Evolutionary conservation across 2,113 vertebrate species (phyloP).

Genomic region (Triplophysa siluroides): DNA sequence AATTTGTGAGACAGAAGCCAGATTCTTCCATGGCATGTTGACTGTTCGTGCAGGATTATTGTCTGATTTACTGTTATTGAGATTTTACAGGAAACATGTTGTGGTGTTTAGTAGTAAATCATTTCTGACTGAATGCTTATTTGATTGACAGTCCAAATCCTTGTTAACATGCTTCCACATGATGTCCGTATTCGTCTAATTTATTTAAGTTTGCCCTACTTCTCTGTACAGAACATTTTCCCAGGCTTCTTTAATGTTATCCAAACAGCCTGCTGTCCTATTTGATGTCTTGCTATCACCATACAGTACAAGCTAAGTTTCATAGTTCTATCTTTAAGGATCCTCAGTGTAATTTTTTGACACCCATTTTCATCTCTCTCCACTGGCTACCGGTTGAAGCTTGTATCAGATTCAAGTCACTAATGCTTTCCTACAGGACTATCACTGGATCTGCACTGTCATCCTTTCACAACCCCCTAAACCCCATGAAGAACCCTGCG

Average conservation of each 20-base stretch:
- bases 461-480: too few species aligned
- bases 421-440: too few species aligned
- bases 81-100: not conserved
- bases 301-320: too few species aligned
- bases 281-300: slow-evolving; percentile 9
- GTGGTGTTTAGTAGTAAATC: not conserved
- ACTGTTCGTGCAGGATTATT: not conserved
- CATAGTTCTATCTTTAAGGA: too few species aligned
- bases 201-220: slow-evolving; percentile 14
- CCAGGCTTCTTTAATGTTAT: slow-evolving; percentile 8
- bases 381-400: too few species aligned
- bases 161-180: not conserved
- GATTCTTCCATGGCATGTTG: not conserved
- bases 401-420: too few species aligned
- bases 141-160: slow-evolving; percentile 17
- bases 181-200: slow-evolving; percentile 4
- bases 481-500: too few species aligned
- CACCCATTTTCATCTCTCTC: too few species aligned
- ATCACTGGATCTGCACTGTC: too few species aligned
- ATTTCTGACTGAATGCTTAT: slow-evolving; percentile 1
- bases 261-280: not conserved
- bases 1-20: not conserved
- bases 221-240: not conserved
- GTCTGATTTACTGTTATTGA: not conserved
- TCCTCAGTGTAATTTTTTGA: too few species aligned